Base-by-base conservation (phyloP, 2,888 invertebrate species). In the Acanthosepion pharaonis region DNA sequence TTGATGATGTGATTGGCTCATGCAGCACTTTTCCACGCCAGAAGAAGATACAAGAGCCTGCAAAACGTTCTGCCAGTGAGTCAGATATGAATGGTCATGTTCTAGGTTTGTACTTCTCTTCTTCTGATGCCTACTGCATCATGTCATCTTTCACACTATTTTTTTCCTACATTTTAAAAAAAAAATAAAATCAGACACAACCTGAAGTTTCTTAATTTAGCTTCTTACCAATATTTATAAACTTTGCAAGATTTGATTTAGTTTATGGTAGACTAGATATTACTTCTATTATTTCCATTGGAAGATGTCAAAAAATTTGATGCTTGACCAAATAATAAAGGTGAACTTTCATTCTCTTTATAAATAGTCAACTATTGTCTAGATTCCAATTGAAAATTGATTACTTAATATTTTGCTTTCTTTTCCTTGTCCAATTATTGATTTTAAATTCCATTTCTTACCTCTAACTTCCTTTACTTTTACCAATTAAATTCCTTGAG, bases 21-120 rank as follows among this genome's bases (percentile, higher is more conserved):
- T 94, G 95, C 93, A 96, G 96, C 94, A 96, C 96, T 28, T 95
- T 96, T 95, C 96, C 96, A 53, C 95, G 96, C 91, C 95, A 96
- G 94, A 96, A 96, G 94, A 96, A 96, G 94, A 95, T 95, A 91
- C 95, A 95, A 53, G 96, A 96, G 48, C 92, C 95, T 55, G 95
- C 96, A 9, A 96, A 96, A 94, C 95, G 96, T 33, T 96, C 96
- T 64, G 96, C 95, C 94, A 97, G 97, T 92, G 96, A 96, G 33
- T 96, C 96, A 94, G 96, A 96, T 95, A 96, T 96, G 96, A 96
- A 96, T 78, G 96, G 96, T 49, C 95, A 95, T 92, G 59, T 94
- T 91, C 49, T 91, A 94, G 59, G 92, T 94, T 92, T 91, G 94
- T 94, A 91, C 92, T 94, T 42, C 42, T 42, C 42, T 91, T 51